Base-by-base conservation (phyloP, 2,797 vertebrate species). In the Diceros bicornis region DNA sequence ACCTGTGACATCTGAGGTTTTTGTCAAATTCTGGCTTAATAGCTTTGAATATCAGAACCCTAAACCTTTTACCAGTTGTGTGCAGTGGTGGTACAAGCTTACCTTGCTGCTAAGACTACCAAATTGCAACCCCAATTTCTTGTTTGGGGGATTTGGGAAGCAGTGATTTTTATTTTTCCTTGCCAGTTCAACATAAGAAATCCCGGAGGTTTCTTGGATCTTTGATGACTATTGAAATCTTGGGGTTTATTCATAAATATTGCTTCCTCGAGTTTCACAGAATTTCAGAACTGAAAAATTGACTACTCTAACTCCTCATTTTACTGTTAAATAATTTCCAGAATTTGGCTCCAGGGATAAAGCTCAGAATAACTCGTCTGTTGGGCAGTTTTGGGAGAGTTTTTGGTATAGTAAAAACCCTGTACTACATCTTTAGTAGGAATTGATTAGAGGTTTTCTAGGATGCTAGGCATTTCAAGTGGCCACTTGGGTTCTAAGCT, bases 301-400 rank as follows among this genome's bases (percentile, higher is more conserved):
- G 13, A 79, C 50, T 91, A 44, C 32, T 62, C 27, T 62, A 37
- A 82, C 52, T 85, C 66, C 29, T 78, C 20, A 34, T 96, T 94
- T 94, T 83, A 92, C 12, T 97, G 44, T 85, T 96, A 66, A 91
- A 47, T 86, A 83, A 18, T 85, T 95, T 95, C 52, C 57, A 91
- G 32, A 95, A 32, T 89, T 71, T 89, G 92, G 41, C 25, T 94
- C 34, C 17, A 79, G 64, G 74, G 27, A 75, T 98, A 82, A 81
- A 93, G 41, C 18, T 83, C 57, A 91, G n/a, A 91, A 91, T 68
- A 93, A 50, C 50, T 95, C 20, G 69, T 79, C 59, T 90, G 47
- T 95, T 89, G 16, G n/a, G 25, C 29, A 94, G 72, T 83, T 84
- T 96, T 29, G 91, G 37, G 29, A 96, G 64, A 89, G 52, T 50